Evolutionary conservation across 2,113 vertebrate species (phyloP), one percentile per base, ranked within the genome.

Genomic region (Gracilinanus agilis): DNA sequence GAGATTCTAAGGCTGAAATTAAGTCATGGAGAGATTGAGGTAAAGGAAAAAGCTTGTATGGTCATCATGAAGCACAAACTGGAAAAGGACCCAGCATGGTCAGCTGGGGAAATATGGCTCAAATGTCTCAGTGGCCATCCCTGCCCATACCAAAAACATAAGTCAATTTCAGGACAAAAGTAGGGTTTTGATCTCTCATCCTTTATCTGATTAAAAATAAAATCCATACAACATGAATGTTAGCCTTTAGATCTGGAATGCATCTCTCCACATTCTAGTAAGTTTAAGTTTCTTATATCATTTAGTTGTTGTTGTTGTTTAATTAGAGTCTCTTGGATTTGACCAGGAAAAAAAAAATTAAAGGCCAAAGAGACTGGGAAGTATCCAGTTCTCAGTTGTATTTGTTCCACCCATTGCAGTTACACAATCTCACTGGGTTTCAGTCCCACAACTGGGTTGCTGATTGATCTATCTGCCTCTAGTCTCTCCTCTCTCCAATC

Each of bases 61-160:
- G 90, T 23, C 16, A 4, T 3, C 44, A 58, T 0, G 94, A 88
- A 90, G 56, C 27, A 24, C 13, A 24, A 21, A 44, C 40, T 89
- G 91, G 88, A 83, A 54, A 49, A 53, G 27, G 67, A 75, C 21
- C 0, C 0, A 2, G 0, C 19, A 24, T 27, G n/a, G 29, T 29
- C 21, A 9, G 44, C 24, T 4, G 10, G 44, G 56, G 3, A 0
- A 1, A 1, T 0, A 2, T 0, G 34, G 0, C 53, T 83, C 19
- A 23, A 7, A 34, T 5, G 24, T 10, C 44, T 49, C 94, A 23
- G n/a, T 55, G 10, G 53, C 54, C 53, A 7, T 0, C 58, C 3
- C 54, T 24, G 44, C 25, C 19, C n/a, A 23, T 83, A 40, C 5
- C 34, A 83, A 83, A 75, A 83, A 83, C 19, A 40, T 40, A 29